These are phyloP conservation scores for Archilochus colubris DNA, from an alignment of 2,113 vertebrate species.

Conservation along the genomic window DNA sequence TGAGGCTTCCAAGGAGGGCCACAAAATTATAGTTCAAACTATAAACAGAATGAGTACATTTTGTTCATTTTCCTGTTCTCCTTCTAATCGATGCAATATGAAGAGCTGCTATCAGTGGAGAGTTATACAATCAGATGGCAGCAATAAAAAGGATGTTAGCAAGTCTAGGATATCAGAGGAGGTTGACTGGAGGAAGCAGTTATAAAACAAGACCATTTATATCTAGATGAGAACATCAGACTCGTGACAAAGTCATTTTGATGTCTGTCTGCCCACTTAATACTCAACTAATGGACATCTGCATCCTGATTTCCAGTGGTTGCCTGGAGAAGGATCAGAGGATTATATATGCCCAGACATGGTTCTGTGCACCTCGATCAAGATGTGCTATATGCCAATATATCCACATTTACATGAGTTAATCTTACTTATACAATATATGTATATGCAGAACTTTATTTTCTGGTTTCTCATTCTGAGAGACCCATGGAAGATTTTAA, in stretches of 20 bases:
- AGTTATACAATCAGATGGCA: constrained; percentile 70
- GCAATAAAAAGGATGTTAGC: constrained; percentile 65
- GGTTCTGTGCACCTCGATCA: not conserved
- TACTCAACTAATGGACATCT: constrained; percentile 7
- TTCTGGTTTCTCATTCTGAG: not conserved
- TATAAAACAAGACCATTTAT: constrained; percentile 13
- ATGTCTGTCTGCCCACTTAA: constrained; percentile 35
- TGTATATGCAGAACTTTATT: not conserved
- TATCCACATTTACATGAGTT: accelerated
- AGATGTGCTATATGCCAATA: not conserved
- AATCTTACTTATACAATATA: not conserved
- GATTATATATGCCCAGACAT: not conserved
- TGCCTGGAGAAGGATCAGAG: constrained; percentile 19
- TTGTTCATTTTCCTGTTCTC: constrained; percentile 69
- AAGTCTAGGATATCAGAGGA: constrained; percentile 41
- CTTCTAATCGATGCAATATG: constrained; percentile 66
- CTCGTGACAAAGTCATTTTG: not conserved
- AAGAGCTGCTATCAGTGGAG: constrained; percentile 62
- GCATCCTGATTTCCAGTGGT: not conserved
- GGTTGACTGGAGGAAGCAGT: constrained; percentile 32
- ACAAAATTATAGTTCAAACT: constrained; percentile 70
- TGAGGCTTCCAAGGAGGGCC: constrained; percentile 62
- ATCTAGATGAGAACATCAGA: constrained; percentile 29
- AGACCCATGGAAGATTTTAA: not conserved
- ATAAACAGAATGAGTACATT: constrained; percentile 71